A percentile compares a stretch with the other conserved stretches of the same genome.
These are phyloP conservation scores for Rhaphigaster nebulosa DNA, from an alignment of 2,888 invertebrate species.

Conservation along the genomic window DNA sequence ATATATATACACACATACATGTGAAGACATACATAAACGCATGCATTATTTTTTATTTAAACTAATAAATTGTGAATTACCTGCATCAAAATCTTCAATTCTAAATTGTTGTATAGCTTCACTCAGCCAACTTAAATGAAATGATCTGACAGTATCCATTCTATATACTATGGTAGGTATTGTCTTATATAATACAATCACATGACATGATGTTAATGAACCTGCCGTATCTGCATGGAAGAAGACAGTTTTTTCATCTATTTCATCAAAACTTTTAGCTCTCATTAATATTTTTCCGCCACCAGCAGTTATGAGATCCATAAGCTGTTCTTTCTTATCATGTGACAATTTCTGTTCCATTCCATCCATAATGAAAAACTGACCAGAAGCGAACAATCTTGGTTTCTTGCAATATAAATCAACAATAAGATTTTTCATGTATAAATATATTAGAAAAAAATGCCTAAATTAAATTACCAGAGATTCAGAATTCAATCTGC, in stretches of 20 bases:
- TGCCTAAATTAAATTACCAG: neutral
- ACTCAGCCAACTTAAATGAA: conserved; percentile 3
- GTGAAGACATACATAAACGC: too few species aligned
- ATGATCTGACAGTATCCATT: conserved; percentile 2
- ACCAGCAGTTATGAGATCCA: conserved; percentile 46
- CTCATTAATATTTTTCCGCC: conserved; percentile 49
- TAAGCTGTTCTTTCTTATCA: conserved; percentile 3
- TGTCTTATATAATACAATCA: conserved; percentile 23
- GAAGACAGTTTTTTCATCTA: neutral
- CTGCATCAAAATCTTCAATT: neutral
- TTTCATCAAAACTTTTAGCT: conserved; percentile 47
- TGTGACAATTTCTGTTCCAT: conserved; percentile 28
- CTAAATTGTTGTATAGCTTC: conserved; percentile 33
- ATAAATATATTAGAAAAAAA: neutral
- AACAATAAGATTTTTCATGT: neutral
- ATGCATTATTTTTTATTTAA: neutral
- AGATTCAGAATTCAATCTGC: neutral
- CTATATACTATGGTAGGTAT: neutral
- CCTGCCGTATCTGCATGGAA: conserved; percentile 38
- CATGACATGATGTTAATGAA: conserved; percentile 11
- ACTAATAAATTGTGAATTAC: neutral
- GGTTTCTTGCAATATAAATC: conserved; percentile 46
- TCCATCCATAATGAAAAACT: conserved; percentile 23
- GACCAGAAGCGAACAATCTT: conserved; percentile 37
- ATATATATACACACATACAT: too few species aligned